Evolutionary conservation across 2,113 vertebrate species (phyloP).

Genomic region (Lanius ludovicianus): DNA sequence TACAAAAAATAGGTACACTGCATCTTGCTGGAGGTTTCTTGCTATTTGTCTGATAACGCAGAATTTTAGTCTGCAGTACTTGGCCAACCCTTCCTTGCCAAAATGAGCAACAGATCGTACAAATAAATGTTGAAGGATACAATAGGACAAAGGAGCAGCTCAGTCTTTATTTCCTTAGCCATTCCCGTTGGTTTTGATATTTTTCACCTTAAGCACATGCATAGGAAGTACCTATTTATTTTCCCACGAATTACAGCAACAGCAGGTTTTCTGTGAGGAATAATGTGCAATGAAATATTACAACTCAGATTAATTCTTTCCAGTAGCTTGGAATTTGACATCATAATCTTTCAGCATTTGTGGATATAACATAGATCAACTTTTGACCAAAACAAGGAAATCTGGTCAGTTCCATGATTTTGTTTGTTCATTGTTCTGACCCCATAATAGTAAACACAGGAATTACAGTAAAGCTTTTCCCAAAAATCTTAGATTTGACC

Average conservation of each 20-base stretch:
- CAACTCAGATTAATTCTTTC: background rate
- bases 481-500: background rate
- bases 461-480: background rate
- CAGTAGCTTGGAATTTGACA: background rate
- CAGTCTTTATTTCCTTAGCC: background rate
- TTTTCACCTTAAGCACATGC: background rate
- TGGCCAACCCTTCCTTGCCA: background rate
- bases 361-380: background rate
- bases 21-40: background rate
- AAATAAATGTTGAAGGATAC: background rate
- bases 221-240: background rate
- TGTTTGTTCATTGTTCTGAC: background rate
- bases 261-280: background rate
- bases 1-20: background rate
- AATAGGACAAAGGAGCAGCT: background rate
- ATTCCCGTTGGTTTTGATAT: background rate
- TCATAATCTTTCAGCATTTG: background rate
- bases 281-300: background rate
- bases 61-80: background rate
- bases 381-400: background rate
- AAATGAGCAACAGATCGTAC: background rate
- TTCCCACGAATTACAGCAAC: background rate
- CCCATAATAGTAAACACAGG: background rate
- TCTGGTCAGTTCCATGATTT: background rate
- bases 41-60: accelerated